These are phyloP conservation scores for Chromoteleia sp. DNA, from an alignment of 2,888 invertebrate genomes.

Conservation along the genomic window DNA sequence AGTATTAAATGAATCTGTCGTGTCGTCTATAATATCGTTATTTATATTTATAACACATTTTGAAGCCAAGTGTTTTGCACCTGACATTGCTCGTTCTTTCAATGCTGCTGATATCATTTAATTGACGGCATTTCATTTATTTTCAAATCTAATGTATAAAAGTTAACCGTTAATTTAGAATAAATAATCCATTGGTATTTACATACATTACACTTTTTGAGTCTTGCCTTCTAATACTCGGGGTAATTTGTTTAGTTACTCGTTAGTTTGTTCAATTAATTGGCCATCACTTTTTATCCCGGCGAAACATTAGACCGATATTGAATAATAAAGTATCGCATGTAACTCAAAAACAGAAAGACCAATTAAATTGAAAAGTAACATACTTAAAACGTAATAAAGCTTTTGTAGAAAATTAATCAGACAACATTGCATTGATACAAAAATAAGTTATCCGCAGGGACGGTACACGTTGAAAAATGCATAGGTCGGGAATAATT, in stretches of 20 bases:
- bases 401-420: background rate
- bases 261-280: conserved; percentile 2
- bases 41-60: no score
- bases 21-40: no score
- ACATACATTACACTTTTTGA: conserved; percentile 41
- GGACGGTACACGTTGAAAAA: conserved; percentile 11
- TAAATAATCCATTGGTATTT: conserved; percentile 47
- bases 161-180: conserved; percentile 37
- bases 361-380: no score
- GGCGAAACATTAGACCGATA: no score
- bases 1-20: no score
- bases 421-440: background rate
- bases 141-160: conserved; percentile 29
- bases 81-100: background rate
- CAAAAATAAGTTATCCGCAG: conserved; percentile 2
- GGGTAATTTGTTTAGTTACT: background rate
- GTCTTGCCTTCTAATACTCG: conserved; percentile 25
- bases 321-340: no score
- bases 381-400: no score
- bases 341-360: no score
- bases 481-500: background rate
- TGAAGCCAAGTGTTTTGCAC: no score
- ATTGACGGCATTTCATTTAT: conserved; percentile 15
- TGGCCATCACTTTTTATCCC: background rate
- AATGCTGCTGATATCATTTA: background rate